Evolutionary conservation across 2,113 vertebrate species (phyloP).

Genomic region (Cyphomyrus plagiostoma): DNA sequence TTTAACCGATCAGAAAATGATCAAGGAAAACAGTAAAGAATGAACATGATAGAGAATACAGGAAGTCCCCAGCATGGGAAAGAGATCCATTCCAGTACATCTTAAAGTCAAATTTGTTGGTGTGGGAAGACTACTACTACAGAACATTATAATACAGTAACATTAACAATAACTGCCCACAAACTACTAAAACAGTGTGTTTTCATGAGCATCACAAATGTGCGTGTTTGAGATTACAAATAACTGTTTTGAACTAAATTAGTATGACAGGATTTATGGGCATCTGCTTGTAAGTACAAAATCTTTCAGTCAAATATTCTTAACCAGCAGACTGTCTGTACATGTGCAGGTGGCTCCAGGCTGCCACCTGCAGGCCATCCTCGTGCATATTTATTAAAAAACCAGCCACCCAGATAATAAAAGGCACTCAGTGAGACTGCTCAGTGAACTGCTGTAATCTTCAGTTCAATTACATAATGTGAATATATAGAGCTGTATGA

Average conservation of each 20-base stretch:
- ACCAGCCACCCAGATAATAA: not conserved
- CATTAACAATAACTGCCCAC: not conserved
- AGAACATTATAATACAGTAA: not conserved
- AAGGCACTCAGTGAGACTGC: not conserved
- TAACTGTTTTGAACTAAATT: not conserved
- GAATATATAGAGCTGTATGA: not conserved
- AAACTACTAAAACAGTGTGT: not conserved
- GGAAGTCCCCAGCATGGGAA: not conserved
- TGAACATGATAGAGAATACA: not conserved
- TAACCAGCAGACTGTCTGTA: not conserved
- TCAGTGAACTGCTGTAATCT: not conserved
- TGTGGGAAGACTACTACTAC: not conserved
- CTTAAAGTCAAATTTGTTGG: not conserved
- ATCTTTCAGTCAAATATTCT: not conserved
- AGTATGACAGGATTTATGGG: not conserved
- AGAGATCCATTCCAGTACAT: not conserved
- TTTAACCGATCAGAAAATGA: not conserved
- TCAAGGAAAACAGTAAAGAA: not conserved
- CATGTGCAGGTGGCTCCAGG: conserved; percentile 17
- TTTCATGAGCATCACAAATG: not conserved
- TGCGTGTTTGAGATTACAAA: not conserved
- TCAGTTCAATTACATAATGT: not conserved
- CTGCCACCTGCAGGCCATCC: conserved; percentile 43
- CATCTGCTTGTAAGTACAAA: not conserved
- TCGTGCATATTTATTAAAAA: not conserved